Percentiles rank a stretch among this genome's conserved stretches.
Conservation (phyloP, 2,888 invertebrate species). For the Bombylius discolor region DNA sequence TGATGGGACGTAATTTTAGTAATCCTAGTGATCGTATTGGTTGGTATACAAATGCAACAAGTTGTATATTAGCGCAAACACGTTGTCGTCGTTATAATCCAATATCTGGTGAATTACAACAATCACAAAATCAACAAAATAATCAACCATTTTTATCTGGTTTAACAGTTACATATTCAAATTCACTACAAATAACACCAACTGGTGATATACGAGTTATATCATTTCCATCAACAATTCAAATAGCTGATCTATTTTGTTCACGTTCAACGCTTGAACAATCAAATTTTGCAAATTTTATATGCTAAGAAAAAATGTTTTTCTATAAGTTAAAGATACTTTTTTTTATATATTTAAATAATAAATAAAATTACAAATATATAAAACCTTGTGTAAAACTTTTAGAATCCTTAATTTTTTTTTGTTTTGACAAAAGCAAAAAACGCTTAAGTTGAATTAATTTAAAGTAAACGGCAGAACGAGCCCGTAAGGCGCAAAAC, state of each 20-base stretch:
- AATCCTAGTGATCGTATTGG: slow-evolving; percentile 17
- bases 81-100: slow-evolving; percentile 50
- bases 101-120: slow-evolving; percentile 48
- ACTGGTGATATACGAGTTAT: slow-evolving; percentile 43
- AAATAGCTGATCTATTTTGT: slow-evolving; percentile 43
- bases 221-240: slow-evolving; percentile 41
- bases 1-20: slow-evolving; percentile 16
- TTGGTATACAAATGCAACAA: slow-evolving; percentile 49
- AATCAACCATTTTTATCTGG: neutral
- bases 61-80: slow-evolving; percentile 49
- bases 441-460: too few relatives aligned
- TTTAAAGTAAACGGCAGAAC: too few relatives aligned
- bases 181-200: slow-evolving; percentile 44
- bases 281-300: slow-evolving; percentile 23
- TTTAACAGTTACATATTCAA: slow-evolving; percentile 26
- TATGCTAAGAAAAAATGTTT: slow-evolving; percentile 12
- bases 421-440: too few relatives aligned
- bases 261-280: slow-evolving; percentile 40
- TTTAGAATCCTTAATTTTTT: too few relatives aligned
- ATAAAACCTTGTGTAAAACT: too few relatives aligned
- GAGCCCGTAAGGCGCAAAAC: too few relatives aligned
- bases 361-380: too few relatives aligned
- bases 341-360: too few relatives aligned
- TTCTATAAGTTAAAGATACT: too few relatives aligned
- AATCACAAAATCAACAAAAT: neutral